Evolutionary conservation across 2,888 invertebrate genomes (phyloP).

Genomic region (Polydrusus pterygomalis): DNA sequence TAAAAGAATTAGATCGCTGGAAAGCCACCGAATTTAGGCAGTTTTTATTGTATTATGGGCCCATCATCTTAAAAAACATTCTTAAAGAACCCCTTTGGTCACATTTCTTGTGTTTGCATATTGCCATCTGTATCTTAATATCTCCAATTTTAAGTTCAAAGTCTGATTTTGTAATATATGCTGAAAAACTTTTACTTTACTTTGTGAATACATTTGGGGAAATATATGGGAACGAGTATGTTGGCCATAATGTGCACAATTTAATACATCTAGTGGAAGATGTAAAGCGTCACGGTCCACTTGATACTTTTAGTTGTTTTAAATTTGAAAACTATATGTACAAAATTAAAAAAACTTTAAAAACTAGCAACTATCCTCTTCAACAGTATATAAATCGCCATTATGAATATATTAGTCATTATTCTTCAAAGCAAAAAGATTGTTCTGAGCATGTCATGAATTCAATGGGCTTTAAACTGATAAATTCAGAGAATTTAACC

Average conservation of each 20-base stretch:
- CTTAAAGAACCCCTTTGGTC: conserved; percentile 25
- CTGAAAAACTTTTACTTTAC: conserved; percentile 18
- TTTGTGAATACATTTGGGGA: conserved; percentile 24
- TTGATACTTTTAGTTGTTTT: conserved; percentile 41
- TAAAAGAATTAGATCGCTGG: conserved; percentile 48
- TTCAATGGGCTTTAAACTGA: too few relatives aligned
- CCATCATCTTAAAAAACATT: conserved; percentile 33
- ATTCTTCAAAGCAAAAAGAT: too few relatives aligned
- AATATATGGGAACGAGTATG: conserved; percentile 27
- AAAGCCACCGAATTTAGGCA: too few relatives aligned
- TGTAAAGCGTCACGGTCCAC: conserved; percentile 10
- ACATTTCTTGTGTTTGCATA: conserved; percentile 27
- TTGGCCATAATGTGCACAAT: conserved; percentile 31
- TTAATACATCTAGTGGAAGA: conserved; percentile 29
- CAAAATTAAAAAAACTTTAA: conserved; percentile 33
- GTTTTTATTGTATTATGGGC: conserved; percentile 56
- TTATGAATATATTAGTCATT: conserved; percentile 30
- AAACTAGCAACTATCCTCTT: conserved; percentile 20
- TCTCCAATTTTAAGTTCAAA: conserved; percentile 5
- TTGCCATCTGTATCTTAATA: conserved; percentile 22
- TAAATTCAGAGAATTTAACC: too few relatives aligned
- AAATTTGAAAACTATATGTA: conserved; percentile 35
- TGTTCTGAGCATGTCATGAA: too few relatives aligned
- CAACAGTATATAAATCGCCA: conserved; percentile 28
- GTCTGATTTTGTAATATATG: conserved; percentile 14